phyloP scores from a whole-genome alignment of 2,113 vertebrate genomes.

The Chamaea fasciata region DNA sequence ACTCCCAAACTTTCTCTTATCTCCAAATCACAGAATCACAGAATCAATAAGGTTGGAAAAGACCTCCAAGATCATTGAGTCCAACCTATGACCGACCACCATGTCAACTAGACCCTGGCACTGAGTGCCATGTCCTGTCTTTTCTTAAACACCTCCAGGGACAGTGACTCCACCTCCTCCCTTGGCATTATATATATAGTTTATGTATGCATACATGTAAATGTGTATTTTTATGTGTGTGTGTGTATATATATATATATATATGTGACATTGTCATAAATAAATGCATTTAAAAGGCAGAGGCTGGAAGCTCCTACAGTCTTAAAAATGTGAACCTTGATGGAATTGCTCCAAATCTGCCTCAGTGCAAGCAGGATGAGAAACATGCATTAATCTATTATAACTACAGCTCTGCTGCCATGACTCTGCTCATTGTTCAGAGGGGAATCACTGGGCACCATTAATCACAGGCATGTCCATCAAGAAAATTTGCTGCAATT shows the following conservation, averaged over 20 bases:
- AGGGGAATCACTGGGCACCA: not conserved
- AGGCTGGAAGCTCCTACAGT: not conserved
- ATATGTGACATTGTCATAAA: not conserved
- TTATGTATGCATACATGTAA: not conserved
- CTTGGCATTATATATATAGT: not conserved
- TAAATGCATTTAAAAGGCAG: not conserved
- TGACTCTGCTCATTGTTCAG: not conserved
- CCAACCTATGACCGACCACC: not conserved
- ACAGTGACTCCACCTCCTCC: not conserved
- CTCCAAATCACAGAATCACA: rapidly evolving
- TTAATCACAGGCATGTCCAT: not conserved
- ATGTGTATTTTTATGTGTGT: not conserved
- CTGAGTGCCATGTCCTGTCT: not conserved
- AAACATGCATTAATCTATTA: not conserved
- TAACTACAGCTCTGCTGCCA: not conserved
- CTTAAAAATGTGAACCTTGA: not conserved
- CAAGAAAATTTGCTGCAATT: not conserved
- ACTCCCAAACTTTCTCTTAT: not conserved
- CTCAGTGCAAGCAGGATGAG: not conserved
- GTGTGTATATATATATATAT: no score
- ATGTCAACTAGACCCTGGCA: not conserved
- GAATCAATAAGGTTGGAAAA: not conserved
- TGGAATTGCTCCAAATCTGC: not conserved
- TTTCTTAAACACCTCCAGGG: not conserved
- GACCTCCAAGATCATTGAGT: not conserved